Conservation (phyloP, 2,113 vertebrate genomes). For the Gymnocephalus cernua region DNA sequence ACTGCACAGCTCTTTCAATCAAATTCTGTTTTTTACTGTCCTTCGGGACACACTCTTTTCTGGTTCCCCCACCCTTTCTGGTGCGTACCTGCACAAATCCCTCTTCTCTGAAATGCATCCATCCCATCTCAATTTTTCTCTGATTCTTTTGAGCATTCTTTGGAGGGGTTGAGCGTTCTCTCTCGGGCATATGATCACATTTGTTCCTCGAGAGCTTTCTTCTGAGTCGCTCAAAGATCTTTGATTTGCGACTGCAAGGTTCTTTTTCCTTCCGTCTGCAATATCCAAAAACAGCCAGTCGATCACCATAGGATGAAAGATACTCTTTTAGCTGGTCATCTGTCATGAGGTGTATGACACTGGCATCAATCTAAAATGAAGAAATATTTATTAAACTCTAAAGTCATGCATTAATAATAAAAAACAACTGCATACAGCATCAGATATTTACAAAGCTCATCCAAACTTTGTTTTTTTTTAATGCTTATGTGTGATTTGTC, state of each 20-base stretch:
- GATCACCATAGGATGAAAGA: slow-evolving; percentile 1
- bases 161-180: not conserved
- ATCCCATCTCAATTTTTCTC: too few species aligned
- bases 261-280: not conserved
- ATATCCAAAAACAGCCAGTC: not conserved
- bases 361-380: not conserved
- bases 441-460: not conserved
- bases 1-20: not conserved
- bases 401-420: not conserved
- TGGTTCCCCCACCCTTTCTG: not conserved
- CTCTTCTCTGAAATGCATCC: too few species aligned
- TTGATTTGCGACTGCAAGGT: not conserved
- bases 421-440: not conserved
- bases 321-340: not conserved
- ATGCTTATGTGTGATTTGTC: not conserved
- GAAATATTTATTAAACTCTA: not conserved
- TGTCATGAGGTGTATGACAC: not conserved
- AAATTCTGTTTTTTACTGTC: not conserved
- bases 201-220: not conserved
- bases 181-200: not conserved
- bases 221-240: not conserved
- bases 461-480: not conserved
- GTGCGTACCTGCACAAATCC: not conserved
- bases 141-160: not conserved
- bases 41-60: not conserved